These are phyloP conservation scores for Pempheris klunzingeri DNA, from an alignment of 2,797 vertebrate genomes.

Conservation along the genomic window DNA sequence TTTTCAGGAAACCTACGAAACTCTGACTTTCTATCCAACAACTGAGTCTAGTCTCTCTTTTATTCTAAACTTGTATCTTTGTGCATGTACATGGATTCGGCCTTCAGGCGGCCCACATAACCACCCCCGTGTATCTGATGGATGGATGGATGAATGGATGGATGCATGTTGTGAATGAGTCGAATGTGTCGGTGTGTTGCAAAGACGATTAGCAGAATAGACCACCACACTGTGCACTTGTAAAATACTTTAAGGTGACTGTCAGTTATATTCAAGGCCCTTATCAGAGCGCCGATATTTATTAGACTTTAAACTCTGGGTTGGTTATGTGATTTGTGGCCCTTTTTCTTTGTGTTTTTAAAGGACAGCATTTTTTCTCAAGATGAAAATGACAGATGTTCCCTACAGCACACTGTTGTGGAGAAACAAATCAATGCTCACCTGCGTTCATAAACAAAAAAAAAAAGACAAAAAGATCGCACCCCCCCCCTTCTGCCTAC, in stretches of 20 bases:
- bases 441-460: conserved; percentile 42
- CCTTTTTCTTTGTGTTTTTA: background rate
- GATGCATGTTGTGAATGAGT: conserved; percentile 4
- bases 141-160: conserved; percentile 3
- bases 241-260: background rate
- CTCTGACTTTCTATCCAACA: background rate
- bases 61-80: background rate
- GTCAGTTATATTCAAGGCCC: background rate
- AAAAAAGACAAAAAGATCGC: conserved; percentile 2
- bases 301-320: background rate
- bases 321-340: background rate
- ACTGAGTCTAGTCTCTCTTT: background rate
- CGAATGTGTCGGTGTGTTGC: background rate
- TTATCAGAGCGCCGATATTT: background rate
- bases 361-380: conserved; percentile 4
- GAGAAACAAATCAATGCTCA: conserved; percentile 66
- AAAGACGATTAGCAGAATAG: too few species aligned
- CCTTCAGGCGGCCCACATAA: background rate
- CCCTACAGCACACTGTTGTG: conserved; percentile 31
- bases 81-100: background rate
- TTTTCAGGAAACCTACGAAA: conserved; percentile 7
- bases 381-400: conserved; percentile 51
- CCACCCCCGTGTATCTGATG: too few species aligned
- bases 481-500: background rate
- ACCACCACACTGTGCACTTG: too few species aligned